Conservation (phyloP, 2,113 vertebrate species). For the Alligator mississippiensis region DNA sequence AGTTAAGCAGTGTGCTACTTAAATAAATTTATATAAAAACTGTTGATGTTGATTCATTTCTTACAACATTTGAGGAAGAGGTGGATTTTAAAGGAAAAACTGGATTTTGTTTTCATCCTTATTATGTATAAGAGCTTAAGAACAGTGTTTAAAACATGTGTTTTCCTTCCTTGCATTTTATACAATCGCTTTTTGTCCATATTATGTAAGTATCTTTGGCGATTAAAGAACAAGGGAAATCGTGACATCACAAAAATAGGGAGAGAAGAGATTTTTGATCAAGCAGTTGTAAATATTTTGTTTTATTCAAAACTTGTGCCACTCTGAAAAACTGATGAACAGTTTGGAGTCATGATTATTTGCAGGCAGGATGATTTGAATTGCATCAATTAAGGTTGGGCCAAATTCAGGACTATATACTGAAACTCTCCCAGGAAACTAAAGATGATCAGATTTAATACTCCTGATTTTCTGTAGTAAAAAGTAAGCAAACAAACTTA, state of each 20-base stretch:
- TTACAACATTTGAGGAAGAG: constrained; percentile 41
- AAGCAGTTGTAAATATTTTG: background rate
- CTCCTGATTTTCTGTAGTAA: constrained; percentile 45
- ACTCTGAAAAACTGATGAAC: background rate
- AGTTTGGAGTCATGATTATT: background rate
- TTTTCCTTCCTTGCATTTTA: constrained; percentile 2
- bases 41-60: constrained; percentile 47
- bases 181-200: constrained; percentile 15
- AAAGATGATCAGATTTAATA: constrained; percentile 52
- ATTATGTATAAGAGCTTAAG: background rate
- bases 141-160: constrained; percentile 2
- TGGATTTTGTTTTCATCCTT: constrained; percentile 11
- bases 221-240: constrained; percentile 4
- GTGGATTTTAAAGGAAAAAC: constrained; percentile 33
- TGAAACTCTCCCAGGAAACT: constrained; percentile 39
- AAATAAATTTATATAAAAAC: constrained; percentile 67
- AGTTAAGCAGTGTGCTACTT: constrained; percentile 2
- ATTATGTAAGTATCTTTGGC: background rate
- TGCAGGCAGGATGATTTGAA: constrained; percentile 32
- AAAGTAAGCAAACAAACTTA: constrained; percentile 28
- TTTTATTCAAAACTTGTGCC: background rate
- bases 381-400: constrained; percentile 17
- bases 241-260: background rate
- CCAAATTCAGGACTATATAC: constrained; percentile 44
- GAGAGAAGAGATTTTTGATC: constrained; percentile 33